These are phyloP conservation scores for Synaphobranchus kaupii DNA, from an alignment of 2,797 vertebrate genomes.

Conservation along the genomic window DNA sequence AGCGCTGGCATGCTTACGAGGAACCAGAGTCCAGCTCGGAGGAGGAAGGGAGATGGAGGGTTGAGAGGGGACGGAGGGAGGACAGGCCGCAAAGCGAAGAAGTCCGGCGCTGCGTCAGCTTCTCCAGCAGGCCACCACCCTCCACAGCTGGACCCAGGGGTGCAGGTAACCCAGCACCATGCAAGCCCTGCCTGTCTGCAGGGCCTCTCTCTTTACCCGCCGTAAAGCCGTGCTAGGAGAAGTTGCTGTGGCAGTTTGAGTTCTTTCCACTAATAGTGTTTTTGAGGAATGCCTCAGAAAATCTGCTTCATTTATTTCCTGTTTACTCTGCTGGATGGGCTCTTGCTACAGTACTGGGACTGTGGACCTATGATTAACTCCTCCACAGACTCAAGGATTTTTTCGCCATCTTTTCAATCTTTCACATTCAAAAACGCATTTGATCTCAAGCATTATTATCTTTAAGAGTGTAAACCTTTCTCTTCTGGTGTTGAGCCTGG, in stretches of 20 bases:
- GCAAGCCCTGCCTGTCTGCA: neutral
- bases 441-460: neutral
- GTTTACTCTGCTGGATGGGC: neutral
- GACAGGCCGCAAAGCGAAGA: slow-evolving; percentile 49
- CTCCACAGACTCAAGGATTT: neutral
- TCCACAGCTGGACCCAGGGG: slow-evolving; percentile 14
- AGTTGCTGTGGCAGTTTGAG: neutral
- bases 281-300: neutral
- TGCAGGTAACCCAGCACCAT: slow-evolving; percentile 68
- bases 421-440: neutral
- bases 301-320: neutral
- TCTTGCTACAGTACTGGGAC: neutral
- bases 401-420: neutral
- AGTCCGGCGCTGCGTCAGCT: slow-evolving; percentile 61
- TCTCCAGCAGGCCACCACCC: slow-evolving; percentile 48
- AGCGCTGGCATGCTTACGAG: slow-evolving; percentile 48
- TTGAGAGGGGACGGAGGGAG: slow-evolving; percentile 47
- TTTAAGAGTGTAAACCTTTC: neutral
- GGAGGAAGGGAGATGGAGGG: slow-evolving; percentile 56
- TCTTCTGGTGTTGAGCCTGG: neutral
- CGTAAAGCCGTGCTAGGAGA: neutral
- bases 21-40: slow-evolving; percentile 59
- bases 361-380: neutral
- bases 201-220: neutral
- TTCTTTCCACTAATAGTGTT: neutral